Evolutionary conservation across 1,140 invertebrate species (phyloP).

Genomic region (Platyura marginata): DNA sequence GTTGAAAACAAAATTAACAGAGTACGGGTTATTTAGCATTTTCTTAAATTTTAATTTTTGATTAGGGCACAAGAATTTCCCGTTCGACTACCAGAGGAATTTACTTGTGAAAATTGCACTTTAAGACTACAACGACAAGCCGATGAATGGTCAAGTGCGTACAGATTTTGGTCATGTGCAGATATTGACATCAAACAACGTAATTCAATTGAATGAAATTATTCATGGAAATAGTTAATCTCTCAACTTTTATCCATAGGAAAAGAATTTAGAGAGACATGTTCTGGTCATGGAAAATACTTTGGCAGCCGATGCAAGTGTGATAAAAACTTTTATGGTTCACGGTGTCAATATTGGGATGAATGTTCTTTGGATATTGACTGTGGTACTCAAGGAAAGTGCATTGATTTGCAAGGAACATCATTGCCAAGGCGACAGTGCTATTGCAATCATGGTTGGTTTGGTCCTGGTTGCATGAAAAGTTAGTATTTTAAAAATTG

Average conservation of each 20-base stretch:
- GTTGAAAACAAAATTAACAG: too few relatives aligned
- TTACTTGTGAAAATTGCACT: conserved; percentile 78
- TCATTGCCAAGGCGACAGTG: conserved; percentile 67
- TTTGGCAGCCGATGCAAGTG: conserved; percentile 62
- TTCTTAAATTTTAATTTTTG: too few relatives aligned
- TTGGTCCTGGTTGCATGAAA: conserved; percentile 57
- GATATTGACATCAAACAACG: conserved; percentile 70
- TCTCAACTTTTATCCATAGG: conserved; percentile 20
- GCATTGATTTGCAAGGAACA: conserved; percentile 59
- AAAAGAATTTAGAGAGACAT: conserved; percentile 59
- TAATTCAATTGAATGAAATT: conserved; percentile 15
- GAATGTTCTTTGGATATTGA: conserved; percentile 67
- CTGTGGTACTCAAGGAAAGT: conserved; percentile 68
- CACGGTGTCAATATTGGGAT: conserved; percentile 66
- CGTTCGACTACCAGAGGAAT: conserved; percentile 59
- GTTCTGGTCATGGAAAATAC: conserved; percentile 62
- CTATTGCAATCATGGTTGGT: conserved; percentile 77
- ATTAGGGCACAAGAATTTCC: conserved; percentile 67
- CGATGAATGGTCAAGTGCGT: conserved; percentile 66
- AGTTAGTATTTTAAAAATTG: conserved; percentile 32
- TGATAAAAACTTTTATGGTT: conserved; percentile 59
- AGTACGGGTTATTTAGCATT: too few relatives aligned
- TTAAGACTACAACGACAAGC: conserved; percentile 75
- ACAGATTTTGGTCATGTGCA: conserved; percentile 87
- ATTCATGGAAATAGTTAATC: too few relatives aligned